These are phyloP conservation scores for Pogoniulus pusillus DNA, from an alignment of 2,797 vertebrate species.

Conservation along the genomic window DNA sequence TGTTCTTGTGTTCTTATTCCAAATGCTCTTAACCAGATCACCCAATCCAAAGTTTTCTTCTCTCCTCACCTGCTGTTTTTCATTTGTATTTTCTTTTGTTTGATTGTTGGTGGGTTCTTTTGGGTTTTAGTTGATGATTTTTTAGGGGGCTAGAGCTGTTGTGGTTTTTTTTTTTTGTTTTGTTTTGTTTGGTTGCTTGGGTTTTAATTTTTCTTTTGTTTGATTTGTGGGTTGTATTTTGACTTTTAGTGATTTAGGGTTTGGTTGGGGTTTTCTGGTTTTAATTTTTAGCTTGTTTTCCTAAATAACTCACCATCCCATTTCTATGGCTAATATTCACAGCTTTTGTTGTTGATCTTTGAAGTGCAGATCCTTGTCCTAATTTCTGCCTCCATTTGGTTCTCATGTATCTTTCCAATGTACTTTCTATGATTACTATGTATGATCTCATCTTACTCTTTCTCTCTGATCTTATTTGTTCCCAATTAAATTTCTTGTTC, in stretches of 20 bases:
- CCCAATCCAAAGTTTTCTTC: not conserved
- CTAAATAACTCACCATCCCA: rapidly evolving
- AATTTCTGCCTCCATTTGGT: not conserved
- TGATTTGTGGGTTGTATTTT: too few relatives aligned
- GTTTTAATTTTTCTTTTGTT: too few relatives aligned
- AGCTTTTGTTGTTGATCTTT: not conserved
- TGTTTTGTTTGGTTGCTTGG: too few relatives aligned
- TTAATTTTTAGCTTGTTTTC: not conserved
- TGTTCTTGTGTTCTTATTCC: not conserved
- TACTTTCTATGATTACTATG: not conserved
- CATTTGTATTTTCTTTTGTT: not conserved
- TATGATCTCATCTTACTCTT: not conserved
- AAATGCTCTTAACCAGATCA: not conserved
- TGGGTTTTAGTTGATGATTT: too few relatives aligned
- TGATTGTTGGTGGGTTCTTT: too few relatives aligned
- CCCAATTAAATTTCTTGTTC: not conserved
- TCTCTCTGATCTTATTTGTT: not conserved
- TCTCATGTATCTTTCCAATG: not conserved
- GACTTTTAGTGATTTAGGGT: too few relatives aligned
- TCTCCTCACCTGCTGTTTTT: not conserved
- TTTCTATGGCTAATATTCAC: not conserved
- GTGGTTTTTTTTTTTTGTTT: too few relatives aligned
- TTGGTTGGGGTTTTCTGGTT: too few relatives aligned
- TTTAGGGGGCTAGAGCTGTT: too few relatives aligned
- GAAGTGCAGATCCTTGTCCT: not conserved